Evolutionary conservation across 2,888 invertebrate genomes (phyloP).

Genomic region (Bugula neritina): DNA sequence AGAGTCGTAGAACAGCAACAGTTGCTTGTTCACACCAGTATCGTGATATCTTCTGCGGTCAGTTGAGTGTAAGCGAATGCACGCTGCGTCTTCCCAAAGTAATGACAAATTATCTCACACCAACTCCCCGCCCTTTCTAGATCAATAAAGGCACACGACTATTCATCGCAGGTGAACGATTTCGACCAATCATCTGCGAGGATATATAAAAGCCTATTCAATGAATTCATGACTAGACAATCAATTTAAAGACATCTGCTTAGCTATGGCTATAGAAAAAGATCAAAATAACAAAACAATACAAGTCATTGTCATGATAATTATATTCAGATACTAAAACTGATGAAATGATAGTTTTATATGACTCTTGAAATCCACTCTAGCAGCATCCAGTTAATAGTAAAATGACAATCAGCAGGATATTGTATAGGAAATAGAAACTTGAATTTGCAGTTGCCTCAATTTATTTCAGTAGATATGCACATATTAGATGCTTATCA

Average conservation of each 20-base stretch:
- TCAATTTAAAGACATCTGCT: neutral
- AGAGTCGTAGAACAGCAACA: too few species aligned
- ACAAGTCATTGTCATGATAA: neutral
- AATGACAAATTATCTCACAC: neutral
- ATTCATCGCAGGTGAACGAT: neutral
- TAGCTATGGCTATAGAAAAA: neutral
- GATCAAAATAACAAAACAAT: neutral
- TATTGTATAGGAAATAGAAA: neutral
- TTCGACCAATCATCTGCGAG: neutral
- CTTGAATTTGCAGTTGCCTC: neutral
- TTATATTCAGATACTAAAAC: neutral
- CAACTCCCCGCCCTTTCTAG: neutral
- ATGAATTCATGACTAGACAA: neutral
- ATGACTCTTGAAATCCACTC: neutral
- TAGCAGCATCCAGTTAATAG: neutral
- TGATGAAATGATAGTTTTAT: neutral
- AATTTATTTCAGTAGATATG: too few species aligned
- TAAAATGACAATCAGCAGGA: neutral
- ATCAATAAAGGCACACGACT: neutral
- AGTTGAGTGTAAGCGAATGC: too few species aligned
- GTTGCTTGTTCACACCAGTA: too few species aligned
- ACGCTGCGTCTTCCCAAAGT: too few species aligned
- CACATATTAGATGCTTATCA: too few species aligned
- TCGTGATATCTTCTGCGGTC: too few species aligned
- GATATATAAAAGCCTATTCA: neutral